Percentiles rank a stretch among this genome's conserved stretches.
Conservation (phyloP, 2,113 vertebrate species). For the Amia ocellicauda region DNA sequence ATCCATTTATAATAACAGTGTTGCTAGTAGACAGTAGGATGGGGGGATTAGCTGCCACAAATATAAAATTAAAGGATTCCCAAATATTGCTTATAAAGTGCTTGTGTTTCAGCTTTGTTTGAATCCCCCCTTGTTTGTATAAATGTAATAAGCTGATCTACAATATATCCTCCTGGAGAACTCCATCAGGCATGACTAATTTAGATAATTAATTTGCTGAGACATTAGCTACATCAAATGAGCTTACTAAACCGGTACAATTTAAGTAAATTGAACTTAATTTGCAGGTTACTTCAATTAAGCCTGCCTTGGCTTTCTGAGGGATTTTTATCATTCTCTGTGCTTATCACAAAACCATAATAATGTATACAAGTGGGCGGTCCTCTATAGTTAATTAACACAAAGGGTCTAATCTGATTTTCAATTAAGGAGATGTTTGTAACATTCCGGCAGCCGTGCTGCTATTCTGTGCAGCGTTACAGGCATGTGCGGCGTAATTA, state of each 20-base stretch:
- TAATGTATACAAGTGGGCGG: slow-evolving; percentile 85
- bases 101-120: slow-evolving; percentile 73
- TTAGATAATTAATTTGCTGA: slow-evolving; percentile 99
- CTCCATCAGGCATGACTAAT: slow-evolving; percentile 95
- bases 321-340: slow-evolving; percentile 82
- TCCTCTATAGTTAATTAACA: slow-evolving; percentile 81
- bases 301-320: slow-evolving; percentile 85
- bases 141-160: slow-evolving; percentile 86
- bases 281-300: slow-evolving; percentile 97
- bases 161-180: slow-evolving; percentile 81
- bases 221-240: slow-evolving; percentile 96
- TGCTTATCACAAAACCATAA: slow-evolving; percentile 84
- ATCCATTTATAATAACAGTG: no score
- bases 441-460: slow-evolving; percentile 77
- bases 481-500: slow-evolving; percentile 79
- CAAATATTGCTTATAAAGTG: slow-evolving; percentile 18
- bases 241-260: slow-evolving; percentile 90
- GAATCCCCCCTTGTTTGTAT: slow-evolving; percentile 92
- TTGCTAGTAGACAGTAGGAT: no score
- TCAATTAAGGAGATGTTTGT: slow-evolving; percentile 86
- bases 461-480: slow-evolving; percentile 74
- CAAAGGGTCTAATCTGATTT: slow-evolving; percentile 80
- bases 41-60: no score
- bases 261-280: slow-evolving; percentile 94
- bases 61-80: background rate